phyloP scores from a whole-genome alignment of 2,888 invertebrate species.

The Ecdyonurus torrentis region DNA sequence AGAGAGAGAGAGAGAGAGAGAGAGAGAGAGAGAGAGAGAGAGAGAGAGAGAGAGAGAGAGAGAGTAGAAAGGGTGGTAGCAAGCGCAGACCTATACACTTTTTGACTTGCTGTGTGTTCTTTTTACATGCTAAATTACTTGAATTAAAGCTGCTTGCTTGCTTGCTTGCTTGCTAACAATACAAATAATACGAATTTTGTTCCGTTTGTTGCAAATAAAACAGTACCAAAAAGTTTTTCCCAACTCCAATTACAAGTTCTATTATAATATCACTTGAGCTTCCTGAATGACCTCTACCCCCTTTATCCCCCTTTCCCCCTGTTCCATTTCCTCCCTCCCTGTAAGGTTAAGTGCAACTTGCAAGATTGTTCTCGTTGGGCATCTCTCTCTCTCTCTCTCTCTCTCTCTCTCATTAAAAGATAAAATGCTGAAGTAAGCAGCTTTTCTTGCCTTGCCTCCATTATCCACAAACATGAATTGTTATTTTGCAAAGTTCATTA shows the following conservation, averaged over 20 bases:
- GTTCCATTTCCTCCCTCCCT: not conserved
- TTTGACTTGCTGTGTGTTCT: not conserved
- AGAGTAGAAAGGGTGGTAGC: too few species aligned
- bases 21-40: not conserved
- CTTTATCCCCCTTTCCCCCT: too few species aligned
- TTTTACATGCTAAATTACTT: not conserved
- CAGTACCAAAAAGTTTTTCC: not conserved
- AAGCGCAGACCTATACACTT: not conserved
- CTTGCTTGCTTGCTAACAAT: not conserved
- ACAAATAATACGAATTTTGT: not conserved
- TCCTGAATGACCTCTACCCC: not conserved
- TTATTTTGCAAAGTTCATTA: not conserved
- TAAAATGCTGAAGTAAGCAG: not conserved
- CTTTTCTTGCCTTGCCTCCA: not conserved
- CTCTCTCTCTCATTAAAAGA: not conserved
- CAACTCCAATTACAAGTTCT: not conserved
- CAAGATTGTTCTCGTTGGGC: not conserved
- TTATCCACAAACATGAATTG: not conserved
- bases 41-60: too few species aligned
- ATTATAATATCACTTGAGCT: not conserved
- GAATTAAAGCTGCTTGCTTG: not conserved
- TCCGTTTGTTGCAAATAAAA: not conserved
- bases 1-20: not conserved
- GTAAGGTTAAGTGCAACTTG: not conserved
- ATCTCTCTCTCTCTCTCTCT: not conserved